Conservation (phyloP, 2,888 invertebrate species). For the Lasioglossum pauxillum region DNA sequence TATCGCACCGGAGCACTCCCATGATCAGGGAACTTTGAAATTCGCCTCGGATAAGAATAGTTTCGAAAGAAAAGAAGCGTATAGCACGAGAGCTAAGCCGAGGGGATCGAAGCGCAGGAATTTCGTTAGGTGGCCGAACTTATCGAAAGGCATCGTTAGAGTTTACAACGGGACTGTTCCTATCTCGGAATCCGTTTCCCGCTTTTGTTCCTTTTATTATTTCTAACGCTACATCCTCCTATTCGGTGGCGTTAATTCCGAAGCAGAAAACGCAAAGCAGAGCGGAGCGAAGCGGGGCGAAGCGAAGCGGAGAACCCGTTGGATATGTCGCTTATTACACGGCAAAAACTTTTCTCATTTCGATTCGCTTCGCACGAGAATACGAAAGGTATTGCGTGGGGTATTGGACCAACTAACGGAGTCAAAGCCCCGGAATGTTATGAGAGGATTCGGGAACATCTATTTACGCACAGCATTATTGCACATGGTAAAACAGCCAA, state of each 20-base stretch:
- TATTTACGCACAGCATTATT: constrained; percentile 14
- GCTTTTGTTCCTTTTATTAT: constrained; percentile 57
- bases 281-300: background rate
- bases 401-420: constrained; percentile 44
- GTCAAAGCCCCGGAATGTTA: constrained; percentile 16
- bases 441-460: background rate
- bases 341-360: constrained; percentile 81
- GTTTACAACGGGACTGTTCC: constrained; percentile 21
- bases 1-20: background rate
- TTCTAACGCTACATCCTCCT: constrained; percentile 47
- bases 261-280: background rate
- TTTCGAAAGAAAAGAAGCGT: background rate
- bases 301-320: constrained; percentile 3
- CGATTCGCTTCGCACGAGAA: constrained; percentile 61
- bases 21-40: background rate
- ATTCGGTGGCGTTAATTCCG: constrained; percentile 54
- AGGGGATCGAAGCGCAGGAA: constrained; percentile 27
- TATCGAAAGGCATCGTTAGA: constrained; percentile 25
- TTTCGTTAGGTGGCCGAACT: constrained; percentile 15
- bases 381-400: constrained; percentile 57
- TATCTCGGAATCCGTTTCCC: constrained; percentile 20
- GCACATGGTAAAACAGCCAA: constrained; percentile 8
- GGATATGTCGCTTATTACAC: constrained; percentile 76
- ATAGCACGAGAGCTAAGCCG: background rate
- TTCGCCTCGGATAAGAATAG: background rate